These are phyloP conservation scores for Isaurus tuberculatus DNA, from an alignment of 92 coral and sea anemone genomes.

Conservation along the genomic window DNA sequence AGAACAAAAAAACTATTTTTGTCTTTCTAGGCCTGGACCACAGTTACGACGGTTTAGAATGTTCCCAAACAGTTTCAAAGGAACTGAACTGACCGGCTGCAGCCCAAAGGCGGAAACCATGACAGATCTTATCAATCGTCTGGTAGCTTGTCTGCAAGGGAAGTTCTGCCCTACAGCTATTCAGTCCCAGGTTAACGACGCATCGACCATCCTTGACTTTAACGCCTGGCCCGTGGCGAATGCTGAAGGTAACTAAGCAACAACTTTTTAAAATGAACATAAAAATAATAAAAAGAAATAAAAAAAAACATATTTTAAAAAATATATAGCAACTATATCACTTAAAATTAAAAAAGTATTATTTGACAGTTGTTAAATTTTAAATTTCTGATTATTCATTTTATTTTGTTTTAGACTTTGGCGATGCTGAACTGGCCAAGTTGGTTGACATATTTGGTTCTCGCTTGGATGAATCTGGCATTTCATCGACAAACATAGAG, in stretches of 20 bases:
- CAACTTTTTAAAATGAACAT: conserved; percentile 2
- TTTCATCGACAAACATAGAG: neutral
- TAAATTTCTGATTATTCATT: too few species aligned
- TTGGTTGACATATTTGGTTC: neutral
- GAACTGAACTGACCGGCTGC: neutral
- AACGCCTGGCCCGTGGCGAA: neutral
- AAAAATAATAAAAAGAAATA: neutral
- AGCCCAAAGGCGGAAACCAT: neutral
- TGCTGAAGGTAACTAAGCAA: neutral
- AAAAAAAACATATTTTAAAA: neutral
- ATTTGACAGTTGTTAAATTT: neutral
- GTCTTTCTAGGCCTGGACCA: neutral
- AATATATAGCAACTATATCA: neutral
- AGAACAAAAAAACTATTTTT: neutral
- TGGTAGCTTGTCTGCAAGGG: neutral
- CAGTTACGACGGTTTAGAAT: neutral
- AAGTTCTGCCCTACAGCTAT: neutral
- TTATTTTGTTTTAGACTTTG: neutral
- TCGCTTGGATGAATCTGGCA: neutral
- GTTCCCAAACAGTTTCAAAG: conserved; percentile 5
- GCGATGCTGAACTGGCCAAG: conserved; percentile 7
- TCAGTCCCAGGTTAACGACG: neutral
- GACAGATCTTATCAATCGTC: neutral
- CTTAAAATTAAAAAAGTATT: neutral
- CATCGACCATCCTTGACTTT: neutral